These are phyloP conservation scores for Drosophila auraria DNA, from an alignment of 1,140 invertebrate species.

Conservation along the genomic window DNA sequence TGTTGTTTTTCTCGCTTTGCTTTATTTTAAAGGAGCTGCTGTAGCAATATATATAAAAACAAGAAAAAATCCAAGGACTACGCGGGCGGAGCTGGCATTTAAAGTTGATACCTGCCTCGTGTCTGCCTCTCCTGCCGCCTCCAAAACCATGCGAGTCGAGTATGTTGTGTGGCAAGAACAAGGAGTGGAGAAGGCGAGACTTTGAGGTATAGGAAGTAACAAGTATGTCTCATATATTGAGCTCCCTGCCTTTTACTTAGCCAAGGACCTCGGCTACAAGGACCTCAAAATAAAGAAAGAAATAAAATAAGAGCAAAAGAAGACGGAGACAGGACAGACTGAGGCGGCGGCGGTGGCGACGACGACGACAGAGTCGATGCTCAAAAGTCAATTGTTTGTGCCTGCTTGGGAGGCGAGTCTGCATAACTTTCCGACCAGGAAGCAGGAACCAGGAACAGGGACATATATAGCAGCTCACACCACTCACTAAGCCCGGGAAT, in stretches of 20 bases:
- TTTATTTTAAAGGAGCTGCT: conserved; percentile 47
- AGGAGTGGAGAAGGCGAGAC: conserved; percentile 35
- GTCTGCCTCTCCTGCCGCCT: background rate
- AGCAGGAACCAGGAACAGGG: conserved; percentile 10
- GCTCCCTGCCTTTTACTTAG: conserved; percentile 75
- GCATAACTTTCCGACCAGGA: conserved; percentile 57
- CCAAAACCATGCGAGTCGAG: conserved; percentile 25
- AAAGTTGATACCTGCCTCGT: conserved; percentile 47
- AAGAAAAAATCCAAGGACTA: conserved; percentile 17
- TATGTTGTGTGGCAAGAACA: conserved; percentile 15
- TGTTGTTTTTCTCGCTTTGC: conserved; percentile 30
- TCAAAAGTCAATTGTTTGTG: conserved; percentile 80
- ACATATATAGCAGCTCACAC: conserved; percentile 18
- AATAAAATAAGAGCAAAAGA: background rate
- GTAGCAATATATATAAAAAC: conserved; percentile 20
- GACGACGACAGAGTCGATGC: conserved; percentile 36
- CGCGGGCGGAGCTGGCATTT: conserved; percentile 55
- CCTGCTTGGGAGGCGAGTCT: conserved; percentile 66
- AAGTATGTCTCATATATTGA: conserved; percentile 78
- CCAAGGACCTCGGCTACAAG: conserved; percentile 51
- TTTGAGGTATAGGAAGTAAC: conserved; percentile 73
- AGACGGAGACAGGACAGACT: background rate
- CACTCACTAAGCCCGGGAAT: conserved; percentile 1
- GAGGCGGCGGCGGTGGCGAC: conserved; percentile 7
- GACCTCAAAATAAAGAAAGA: conserved; percentile 20